Evolutionary conservation across 2,797 vertebrate genomes (phyloP), one percentile per base, ranked within the genome.

Genomic region (Sebastes aleutianus): DNA sequence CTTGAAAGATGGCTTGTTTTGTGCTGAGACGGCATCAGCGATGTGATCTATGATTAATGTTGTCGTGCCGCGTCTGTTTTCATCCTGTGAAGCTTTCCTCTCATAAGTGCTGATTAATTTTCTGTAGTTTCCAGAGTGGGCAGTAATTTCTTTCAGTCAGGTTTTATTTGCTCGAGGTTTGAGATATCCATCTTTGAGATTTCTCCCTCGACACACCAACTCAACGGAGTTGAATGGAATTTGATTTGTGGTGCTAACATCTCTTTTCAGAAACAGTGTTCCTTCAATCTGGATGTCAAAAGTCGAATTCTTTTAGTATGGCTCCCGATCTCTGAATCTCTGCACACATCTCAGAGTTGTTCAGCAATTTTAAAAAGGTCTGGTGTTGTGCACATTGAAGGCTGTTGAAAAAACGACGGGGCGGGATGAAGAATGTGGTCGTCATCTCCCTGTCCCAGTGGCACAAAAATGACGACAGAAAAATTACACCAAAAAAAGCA

Each of bases 1-100:
- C 50, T 39, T 78, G 76, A 80, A 89, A 87, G 79, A 86, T 70
- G 85, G 73, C 82, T 83, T 64, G 69, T 83, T 85, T 86, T 85
- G 62, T 72, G 82, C 87, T 85, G 87, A 84, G 83, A 69, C 53
- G 57, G 80, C 80, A 86, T 82, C 77, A 72, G 76, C 82, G 80
- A 43, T 34, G 54, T 82, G 74, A 88, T 84, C 74, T 66, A 5
- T 76, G 88, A 88, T 82, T 83, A 80, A 85, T 85, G 70, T 22
- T 68, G 76, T 85, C 65, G 16, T 62, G 62, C 67, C 61, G 53
- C 11, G 24, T 84, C 67, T 74, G 32, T 79, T 85, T 85, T 79
- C 63, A 20, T 76, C 61, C 29, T 6, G 12, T 68, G 79, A 68
- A 84, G 63, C 66, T 74, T 79, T 80, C 18, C 34, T 34, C 75